Evolutionary conservation across 2,797 vertebrate species (phyloP).

Genomic region (Tenualosa thibaudeaui): DNA sequence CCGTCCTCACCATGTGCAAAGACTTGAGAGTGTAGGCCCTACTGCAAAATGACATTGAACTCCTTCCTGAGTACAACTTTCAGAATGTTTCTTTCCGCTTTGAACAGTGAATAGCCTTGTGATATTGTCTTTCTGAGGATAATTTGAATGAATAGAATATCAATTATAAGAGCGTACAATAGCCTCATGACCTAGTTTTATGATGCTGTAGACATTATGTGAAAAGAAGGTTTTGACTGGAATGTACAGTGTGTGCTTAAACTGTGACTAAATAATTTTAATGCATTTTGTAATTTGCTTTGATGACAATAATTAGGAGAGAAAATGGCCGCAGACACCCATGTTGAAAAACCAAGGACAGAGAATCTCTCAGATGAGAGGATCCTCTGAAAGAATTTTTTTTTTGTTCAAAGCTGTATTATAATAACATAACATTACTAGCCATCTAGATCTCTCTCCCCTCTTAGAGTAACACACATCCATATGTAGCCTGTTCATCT

Average conservation of each 20-base stretch:
- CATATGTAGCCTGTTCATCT: background rate
- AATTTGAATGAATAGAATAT: background rate
- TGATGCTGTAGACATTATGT: background rate
- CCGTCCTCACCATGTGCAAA: constrained; percentile 27
- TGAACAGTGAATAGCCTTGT: background rate
- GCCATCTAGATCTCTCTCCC: background rate
- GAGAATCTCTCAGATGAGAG: background rate
- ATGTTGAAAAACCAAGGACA: background rate
- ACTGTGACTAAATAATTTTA: background rate
- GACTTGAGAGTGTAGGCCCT: constrained; percentile 26
- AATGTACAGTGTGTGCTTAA: background rate
- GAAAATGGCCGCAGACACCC: background rate
- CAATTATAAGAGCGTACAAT: background rate
- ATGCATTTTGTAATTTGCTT: background rate
- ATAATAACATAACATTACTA: background rate
- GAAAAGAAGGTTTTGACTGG: constrained; percentile 1
- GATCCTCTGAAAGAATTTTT: background rate
- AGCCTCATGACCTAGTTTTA: background rate
- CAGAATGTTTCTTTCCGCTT: background rate
- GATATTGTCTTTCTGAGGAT: background rate
- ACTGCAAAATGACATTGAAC: constrained; percentile 23
- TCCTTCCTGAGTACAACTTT: background rate
- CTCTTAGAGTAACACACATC: background rate
- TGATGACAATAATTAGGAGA: background rate
- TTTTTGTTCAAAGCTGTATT: too few species aligned